phyloP scores from a whole-genome alignment of 2,888 invertebrate species.

The Coenonympha glycerion region DNA sequence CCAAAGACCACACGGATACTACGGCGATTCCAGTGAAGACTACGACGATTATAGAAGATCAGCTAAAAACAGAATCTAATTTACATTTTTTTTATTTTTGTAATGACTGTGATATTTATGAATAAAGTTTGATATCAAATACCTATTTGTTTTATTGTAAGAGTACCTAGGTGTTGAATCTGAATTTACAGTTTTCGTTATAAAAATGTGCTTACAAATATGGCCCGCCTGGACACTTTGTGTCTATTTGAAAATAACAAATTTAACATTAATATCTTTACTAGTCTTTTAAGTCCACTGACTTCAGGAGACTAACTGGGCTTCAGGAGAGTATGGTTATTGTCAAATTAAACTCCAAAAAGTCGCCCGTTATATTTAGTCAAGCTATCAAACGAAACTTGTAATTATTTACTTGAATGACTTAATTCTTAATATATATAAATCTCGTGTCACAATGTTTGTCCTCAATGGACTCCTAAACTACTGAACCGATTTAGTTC shows the following conservation, averaged over 20 bases:
- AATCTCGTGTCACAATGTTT: no score
- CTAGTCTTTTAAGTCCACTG: no score
- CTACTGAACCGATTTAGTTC: no score
- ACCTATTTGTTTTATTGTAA: neutral
- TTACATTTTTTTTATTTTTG: neutral
- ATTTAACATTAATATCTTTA: no score
- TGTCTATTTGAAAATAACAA: no score
- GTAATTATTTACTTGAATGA: slow-evolving; percentile 6
- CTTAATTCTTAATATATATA: neutral
- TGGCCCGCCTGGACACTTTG: no score
- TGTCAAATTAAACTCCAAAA: neutral
- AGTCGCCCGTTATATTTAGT: neutral
- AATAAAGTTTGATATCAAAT: neutral
- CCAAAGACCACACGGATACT: slow-evolving; percentile 40
- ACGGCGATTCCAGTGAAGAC: slow-evolving; percentile 36
- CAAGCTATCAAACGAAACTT: neutral
- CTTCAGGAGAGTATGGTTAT: no score
- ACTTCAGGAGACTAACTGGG: no score
- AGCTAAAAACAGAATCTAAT: slow-evolving; percentile 22
- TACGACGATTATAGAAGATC: slow-evolving; percentile 37
- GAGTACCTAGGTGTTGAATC: neutral
- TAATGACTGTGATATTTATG: slow-evolving; percentile 26
- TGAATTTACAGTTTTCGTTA: no score
- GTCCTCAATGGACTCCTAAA: no score
- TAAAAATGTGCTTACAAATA: no score